Evolutionary conservation across 2,888 invertebrate genomes (phyloP).

Genomic region (Caenorhabditis drosophilae): DNA sequence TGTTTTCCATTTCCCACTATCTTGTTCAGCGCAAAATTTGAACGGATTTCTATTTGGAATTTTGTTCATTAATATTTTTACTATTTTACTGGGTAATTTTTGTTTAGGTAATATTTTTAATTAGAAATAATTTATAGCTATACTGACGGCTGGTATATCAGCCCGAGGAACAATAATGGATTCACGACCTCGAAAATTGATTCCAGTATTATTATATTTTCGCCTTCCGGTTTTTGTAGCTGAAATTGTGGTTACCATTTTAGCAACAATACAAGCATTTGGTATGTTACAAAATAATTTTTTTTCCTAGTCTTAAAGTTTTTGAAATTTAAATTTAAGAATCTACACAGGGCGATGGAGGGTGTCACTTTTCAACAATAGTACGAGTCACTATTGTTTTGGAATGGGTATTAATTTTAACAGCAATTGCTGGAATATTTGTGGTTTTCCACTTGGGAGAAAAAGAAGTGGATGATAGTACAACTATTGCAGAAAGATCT

Average conservation of each 20-base stretch:
- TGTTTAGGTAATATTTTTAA: background rate
- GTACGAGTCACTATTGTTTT: conserved; percentile 57
- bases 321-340: conserved; percentile 7
- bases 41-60: conserved; percentile 37
- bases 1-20: conserved; percentile 58
- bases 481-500: conserved; percentile 49
- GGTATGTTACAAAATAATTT: no score
- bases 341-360: conserved; percentile 17
- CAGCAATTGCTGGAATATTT: conserved; percentile 57
- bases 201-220: conserved; percentile 73
- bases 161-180: conserved; percentile 81
- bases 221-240: conserved; percentile 80
- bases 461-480: conserved; percentile 53
- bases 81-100: conserved; percentile 28
- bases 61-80: conserved; percentile 68
- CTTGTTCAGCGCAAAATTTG: conserved; percentile 48
- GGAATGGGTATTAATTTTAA: conserved; percentile 61
- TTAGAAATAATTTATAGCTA: conserved; percentile 37
- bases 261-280: conserved; percentile 78
- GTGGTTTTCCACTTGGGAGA: conserved; percentile 46
- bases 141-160: conserved; percentile 63
- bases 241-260: conserved; percentile 81
- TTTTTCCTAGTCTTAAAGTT: background rate
- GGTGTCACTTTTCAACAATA: conserved; percentile 42
- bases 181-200: conserved; percentile 75